Evolutionary conservation across 2,797 vertebrate species (phyloP).

Genomic region (Ataeniobius toweri): DNA sequence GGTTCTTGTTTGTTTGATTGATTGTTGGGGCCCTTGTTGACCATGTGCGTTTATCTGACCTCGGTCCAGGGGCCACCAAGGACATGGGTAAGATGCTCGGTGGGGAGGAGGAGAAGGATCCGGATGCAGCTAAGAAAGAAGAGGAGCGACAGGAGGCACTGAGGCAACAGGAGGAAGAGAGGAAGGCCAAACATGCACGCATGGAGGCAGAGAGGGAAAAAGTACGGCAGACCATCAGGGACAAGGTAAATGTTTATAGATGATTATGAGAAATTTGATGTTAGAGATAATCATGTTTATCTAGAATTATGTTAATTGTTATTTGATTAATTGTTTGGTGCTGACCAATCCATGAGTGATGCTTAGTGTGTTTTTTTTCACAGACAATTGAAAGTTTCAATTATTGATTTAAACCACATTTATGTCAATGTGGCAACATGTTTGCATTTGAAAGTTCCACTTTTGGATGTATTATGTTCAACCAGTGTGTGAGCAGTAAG

Average conservation of each 20-base stretch:
- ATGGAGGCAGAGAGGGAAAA: slow-evolving; percentile 98
- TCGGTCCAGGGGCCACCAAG: slow-evolving; percentile 92
- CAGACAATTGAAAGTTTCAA: not conserved
- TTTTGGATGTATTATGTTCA: not conserved
- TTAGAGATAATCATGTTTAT: not conserved
- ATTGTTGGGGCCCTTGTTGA: not conserved
- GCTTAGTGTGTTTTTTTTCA: not conserved
- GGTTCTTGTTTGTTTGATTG: not conserved
- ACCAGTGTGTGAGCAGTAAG: not conserved
- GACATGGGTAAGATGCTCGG: slow-evolving; percentile 99
- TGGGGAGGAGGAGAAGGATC: slow-evolving; percentile 97
- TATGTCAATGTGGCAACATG: not conserved
- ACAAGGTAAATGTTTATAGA: slow-evolving; percentile 84
- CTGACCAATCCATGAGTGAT: not conserved
- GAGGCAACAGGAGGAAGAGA: slow-evolving; percentile 95
- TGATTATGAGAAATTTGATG: not conserved
- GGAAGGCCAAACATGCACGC: slow-evolving; percentile 93
- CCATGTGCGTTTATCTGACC: not conserved
- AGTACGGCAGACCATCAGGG: slow-evolving; percentile 96
- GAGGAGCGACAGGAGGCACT: slow-evolving; percentile 96
- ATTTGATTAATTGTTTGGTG: not conserved
- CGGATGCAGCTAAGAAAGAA: slow-evolving; percentile 95
- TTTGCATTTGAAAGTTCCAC: not conserved
- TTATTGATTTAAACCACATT: not conserved
- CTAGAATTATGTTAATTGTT: not conserved